These are phyloP conservation scores for Cyclophora punctaria DNA, from an alignment of 2,888 invertebrate species.

Conservation along the genomic window DNA sequence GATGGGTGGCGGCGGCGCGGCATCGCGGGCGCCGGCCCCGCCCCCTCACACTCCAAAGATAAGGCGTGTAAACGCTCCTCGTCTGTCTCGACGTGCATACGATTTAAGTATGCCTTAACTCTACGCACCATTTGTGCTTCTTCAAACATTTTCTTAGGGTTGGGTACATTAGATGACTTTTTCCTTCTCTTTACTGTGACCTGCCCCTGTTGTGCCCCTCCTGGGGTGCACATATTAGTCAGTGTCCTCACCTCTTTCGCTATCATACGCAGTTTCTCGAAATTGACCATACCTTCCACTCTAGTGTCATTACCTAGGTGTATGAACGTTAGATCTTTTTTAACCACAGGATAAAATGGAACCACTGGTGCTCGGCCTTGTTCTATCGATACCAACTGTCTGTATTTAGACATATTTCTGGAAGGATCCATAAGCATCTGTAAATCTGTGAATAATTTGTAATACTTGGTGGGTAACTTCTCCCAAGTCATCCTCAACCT, in stretches of 20 bases:
- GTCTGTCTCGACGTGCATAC: conserved; percentile 93
- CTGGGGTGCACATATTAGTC: conserved; percentile 96
- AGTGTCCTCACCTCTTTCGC: conserved; percentile 94
- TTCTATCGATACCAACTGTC: conserved; percentile 93
- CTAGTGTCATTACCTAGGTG: conserved; percentile 96
- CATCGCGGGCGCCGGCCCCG: conserved; percentile 76
- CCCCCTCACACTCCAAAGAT: conserved; percentile 91
- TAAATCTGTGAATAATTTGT: conserved; percentile 93
- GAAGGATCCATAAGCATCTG: conserved; percentile 99
- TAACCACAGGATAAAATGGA: conserved; percentile 93
- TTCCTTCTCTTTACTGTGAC: conserved; percentile 93
- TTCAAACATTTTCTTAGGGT: conserved; percentile 99
- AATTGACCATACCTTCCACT: conserved; percentile 93
- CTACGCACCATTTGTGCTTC: conserved; percentile 98
- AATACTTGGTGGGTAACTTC: conserved; percentile 96
- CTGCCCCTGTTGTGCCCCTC: conserved; percentile 80
- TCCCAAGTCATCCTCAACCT: conserved; percentile 97
- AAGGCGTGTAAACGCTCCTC: conserved; percentile 92
- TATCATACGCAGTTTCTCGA: conserved; percentile 98
- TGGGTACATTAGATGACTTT: conserved; percentile 91
- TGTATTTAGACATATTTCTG: conserved; percentile 98
- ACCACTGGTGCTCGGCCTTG: conserved; percentile 89
- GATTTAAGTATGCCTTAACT: conserved; percentile 95
- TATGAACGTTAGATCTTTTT: conserved; percentile 97
- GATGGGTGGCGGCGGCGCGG: conserved; percentile 91